phyloP scores from a whole-genome alignment of 2,113 vertebrate species.

The Lagopus muta region DNA sequence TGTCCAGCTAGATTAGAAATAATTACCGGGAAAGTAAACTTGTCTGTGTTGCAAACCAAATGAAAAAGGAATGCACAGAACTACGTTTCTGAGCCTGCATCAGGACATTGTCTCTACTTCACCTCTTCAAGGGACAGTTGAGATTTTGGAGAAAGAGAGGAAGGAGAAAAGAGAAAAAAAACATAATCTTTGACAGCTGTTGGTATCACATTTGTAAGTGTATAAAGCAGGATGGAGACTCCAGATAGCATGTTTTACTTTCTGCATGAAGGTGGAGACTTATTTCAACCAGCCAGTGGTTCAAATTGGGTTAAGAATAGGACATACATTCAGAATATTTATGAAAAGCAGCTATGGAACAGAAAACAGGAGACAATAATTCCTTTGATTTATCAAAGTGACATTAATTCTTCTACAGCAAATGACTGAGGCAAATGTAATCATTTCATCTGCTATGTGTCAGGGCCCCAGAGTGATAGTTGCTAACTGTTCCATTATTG shows the following conservation, averaged over 20 bases:
- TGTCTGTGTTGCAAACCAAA: neutral
- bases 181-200: neutral
- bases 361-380: constrained; percentile 24
- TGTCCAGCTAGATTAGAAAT: constrained; percentile 41
- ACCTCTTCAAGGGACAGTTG: neutral
- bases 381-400: constrained; percentile 37
- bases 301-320: neutral
- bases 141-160: neutral
- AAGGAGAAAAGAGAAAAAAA: neutral
- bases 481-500: constrained; percentile 43
- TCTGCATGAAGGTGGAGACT: neutral
- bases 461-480: constrained; percentile 28
- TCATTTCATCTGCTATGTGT: constrained; percentile 40
- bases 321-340: constrained; percentile 33
- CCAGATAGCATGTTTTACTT: neutral
- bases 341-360: neutral
- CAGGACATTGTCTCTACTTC: neutral
- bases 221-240: neutral
- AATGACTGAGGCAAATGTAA: constrained; percentile 34
- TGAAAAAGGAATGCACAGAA: neutral
- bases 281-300: neutral
- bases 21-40: constrained; percentile 57
- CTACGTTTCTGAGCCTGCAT: neutral
- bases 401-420: constrained; percentile 33
- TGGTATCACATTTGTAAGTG: neutral